Base-by-base conservation (phyloP, 2,113 vertebrate genomes). In the Peromyscus californicus region DNA sequence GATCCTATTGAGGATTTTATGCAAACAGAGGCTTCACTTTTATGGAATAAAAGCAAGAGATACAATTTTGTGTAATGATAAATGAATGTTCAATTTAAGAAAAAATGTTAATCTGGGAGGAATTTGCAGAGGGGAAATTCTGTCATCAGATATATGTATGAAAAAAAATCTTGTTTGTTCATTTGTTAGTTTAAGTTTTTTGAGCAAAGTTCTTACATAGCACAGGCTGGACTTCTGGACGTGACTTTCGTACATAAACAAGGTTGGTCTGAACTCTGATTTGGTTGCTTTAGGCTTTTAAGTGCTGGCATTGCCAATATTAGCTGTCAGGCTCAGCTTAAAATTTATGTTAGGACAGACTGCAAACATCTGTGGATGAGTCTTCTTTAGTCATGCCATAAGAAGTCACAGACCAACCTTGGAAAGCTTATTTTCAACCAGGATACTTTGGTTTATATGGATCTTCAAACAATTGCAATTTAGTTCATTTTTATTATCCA, bases 401-500 rank as follows among this genome's bases (percentile, higher is more conserved):
- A 80, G 4, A 1, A 78, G 15, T 26, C 72, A 74, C 5, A 45
- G 61, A 16, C 5, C 12, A 48, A 0, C 2, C 6, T 21, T 22
- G 59, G 13, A 36, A 87, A 24, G 4, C 19, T 54, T 82, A 57
- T 61, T 48, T 33, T 17, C 12, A 7, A 7, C 10, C 29, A 67
- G 22, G 3, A 4, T 19, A 65, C 1, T 39, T 16, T 75, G 22
- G 15, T 67, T 22, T 72, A 67, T 42, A 65, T 0, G 1, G 2
- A 1, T 2, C 12, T 70, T 90, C n/a, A 69, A 6, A 16, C 91
- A 54, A 78, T 70, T 80, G 75, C 33, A 59, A 6, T 4, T 29
- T 74, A 39, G 3, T 21, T 86, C 33, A 5, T 67, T 1, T 67
- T 54, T 48, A 96, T 83, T 36, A 16, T 24, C 75, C 36, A 89